phyloP scores from a whole-genome alignment of 2,113 vertebrate genomes.

The Indicator maculatus region DNA sequence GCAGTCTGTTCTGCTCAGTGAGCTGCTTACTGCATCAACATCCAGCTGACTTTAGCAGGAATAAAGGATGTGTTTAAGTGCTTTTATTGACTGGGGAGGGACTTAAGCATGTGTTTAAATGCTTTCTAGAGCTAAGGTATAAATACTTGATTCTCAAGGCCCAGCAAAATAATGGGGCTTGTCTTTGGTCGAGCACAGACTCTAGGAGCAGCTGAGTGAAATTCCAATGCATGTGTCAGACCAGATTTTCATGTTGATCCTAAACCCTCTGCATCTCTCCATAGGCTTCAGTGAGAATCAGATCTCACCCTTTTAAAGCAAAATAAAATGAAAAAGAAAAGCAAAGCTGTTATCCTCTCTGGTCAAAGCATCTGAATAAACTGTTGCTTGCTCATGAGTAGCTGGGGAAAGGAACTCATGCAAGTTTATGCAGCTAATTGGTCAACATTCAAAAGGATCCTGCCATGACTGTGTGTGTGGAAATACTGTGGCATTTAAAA shows the following conservation, averaged over 20 bases:
- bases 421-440: constrained; percentile 47
- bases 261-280: not conserved
- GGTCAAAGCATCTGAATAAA: constrained; percentile 36
- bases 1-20: not conserved
- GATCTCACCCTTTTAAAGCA: not conserved
- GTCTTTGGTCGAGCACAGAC: not conserved
- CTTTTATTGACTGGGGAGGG: constrained; percentile 59
- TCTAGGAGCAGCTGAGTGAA: not conserved
- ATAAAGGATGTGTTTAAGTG: constrained; percentile 51
- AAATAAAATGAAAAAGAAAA: not conserved
- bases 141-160: constrained; percentile 23
- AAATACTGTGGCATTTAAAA: not conserved
- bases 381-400: constrained; percentile 31
- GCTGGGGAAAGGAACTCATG: not conserved
- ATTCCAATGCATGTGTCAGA: not conserved
- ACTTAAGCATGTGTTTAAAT: constrained; percentile 54
- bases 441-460: constrained; percentile 23
- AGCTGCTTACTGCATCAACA: constrained; percentile 23
- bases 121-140: constrained; percentile 16
- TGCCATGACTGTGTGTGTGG: not conserved
- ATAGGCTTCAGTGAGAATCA: not conserved
- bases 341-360: not conserved
- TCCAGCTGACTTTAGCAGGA: constrained; percentile 34
- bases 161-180: not conserved
- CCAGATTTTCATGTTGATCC: not conserved